Conservation (phyloP, 2,888 invertebrate species). For the Paralinhomoeus sp. region DNA sequence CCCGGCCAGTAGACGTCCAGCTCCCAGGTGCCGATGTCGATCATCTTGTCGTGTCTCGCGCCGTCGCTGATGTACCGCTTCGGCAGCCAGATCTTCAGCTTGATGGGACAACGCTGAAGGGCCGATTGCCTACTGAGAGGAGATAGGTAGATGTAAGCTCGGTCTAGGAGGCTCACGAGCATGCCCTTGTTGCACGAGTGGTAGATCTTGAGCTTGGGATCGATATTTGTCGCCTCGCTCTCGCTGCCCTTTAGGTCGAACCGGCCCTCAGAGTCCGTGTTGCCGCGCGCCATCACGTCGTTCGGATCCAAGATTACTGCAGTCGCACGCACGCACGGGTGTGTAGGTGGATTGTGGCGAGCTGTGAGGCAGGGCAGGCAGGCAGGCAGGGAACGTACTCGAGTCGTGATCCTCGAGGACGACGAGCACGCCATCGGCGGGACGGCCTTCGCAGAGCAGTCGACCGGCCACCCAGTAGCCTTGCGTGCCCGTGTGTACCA, state of each 20-base stretch:
- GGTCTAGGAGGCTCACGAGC: too few relatives aligned
- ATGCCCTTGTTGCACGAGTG: conserved; percentile 3
- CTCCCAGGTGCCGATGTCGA: conserved; percentile 24
- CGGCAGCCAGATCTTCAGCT: conserved; percentile 20
- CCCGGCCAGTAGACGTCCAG: conserved; percentile 17
- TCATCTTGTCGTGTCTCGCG: conserved; percentile 6
- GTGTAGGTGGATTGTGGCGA: too few relatives aligned
- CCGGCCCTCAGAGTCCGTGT: neutral
- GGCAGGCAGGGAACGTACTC: too few relatives aligned
- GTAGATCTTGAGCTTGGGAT: conserved; percentile 4
- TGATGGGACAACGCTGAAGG: conserved; percentile 17
- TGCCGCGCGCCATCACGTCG: conserved; percentile 1
- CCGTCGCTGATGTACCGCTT: conserved; percentile 17
- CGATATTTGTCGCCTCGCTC: conserved; percentile 1
- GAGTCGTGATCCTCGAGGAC: too few relatives aligned
- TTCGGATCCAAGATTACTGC: too few relatives aligned
- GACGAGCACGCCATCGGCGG: too few relatives aligned
- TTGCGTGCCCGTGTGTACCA: too few relatives aligned
- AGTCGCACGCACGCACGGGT: too few relatives aligned
- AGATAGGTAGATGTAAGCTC: too few relatives aligned
- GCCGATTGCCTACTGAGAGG: neutral
- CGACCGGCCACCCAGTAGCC: neutral
- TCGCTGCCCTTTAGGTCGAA: conserved; percentile 1
- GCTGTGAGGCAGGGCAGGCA: too few relatives aligned
- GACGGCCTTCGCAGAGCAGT: too few relatives aligned